phyloP scores from a whole-genome alignment of 2,797 vertebrate genomes.

The Brotogeris chrysoptera region DNA sequence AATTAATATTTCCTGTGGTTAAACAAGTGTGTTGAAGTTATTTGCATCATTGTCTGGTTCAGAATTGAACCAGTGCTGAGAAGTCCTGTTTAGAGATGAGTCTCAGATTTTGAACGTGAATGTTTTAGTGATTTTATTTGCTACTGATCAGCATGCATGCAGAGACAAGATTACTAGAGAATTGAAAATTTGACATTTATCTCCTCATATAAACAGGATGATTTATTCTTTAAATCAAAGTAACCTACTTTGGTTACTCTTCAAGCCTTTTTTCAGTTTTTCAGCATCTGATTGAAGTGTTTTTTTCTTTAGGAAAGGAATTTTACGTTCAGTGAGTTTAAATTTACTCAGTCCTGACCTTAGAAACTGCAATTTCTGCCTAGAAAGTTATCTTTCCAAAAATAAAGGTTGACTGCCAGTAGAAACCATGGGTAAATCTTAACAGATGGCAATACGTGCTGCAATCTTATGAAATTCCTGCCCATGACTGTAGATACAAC shows the following conservation, averaged over 20 bases:
- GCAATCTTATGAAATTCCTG: conserved; percentile 1
- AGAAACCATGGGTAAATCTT: conserved; percentile 12
- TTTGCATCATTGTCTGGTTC: background rate
- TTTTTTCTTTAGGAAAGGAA: background rate
- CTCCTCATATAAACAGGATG: conserved; percentile 3
- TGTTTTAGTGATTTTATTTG: background rate
- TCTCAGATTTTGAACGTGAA: background rate
- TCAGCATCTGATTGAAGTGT: background rate
- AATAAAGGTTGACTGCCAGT: background rate
- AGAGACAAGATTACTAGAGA: background rate
- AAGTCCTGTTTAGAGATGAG: background rate
- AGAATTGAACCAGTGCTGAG: background rate
- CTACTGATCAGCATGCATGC: conserved; percentile 18
- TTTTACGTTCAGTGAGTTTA: background rate
- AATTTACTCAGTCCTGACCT: conserved; percentile 11
- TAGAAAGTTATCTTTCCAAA: conserved; percentile 4
- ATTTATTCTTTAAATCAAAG: conserved; percentile 45
- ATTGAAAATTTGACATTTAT: conserved; percentile 43
- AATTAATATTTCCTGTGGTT: background rate
- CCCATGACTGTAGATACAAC: background rate
- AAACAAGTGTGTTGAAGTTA: background rate
- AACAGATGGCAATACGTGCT: conserved; percentile 26
- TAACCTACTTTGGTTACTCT: conserved; percentile 3
- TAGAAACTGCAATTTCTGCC: conserved; percentile 9
- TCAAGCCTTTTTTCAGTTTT: background rate